phyloP scores from a whole-genome alignment of 2,888 invertebrate species.

The Cyclophora albipunctata region DNA sequence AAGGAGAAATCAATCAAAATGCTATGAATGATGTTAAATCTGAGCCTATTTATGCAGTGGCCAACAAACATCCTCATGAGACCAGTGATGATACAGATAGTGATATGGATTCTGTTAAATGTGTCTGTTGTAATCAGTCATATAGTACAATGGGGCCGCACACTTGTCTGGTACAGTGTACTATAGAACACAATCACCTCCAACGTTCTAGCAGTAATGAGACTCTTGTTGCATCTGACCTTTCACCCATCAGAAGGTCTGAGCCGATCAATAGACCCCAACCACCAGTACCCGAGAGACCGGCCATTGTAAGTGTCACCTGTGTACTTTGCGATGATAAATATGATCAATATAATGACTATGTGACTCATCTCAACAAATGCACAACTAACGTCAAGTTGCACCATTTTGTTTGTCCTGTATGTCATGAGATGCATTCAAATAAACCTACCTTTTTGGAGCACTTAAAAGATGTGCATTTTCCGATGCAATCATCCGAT shows the following conservation, averaged over 20 bases:
- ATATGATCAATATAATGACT: constrained; percentile 54
- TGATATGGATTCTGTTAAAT: constrained; percentile 65
- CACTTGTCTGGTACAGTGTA: constrained; percentile 58
- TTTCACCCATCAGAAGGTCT: constrained; percentile 22
- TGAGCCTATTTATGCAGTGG: constrained; percentile 19
- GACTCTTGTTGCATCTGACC: constrained; percentile 59
- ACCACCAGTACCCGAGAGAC: constrained; percentile 25
- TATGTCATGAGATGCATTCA: constrained; percentile 63
- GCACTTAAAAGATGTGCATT: constrained; percentile 53
- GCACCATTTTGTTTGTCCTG: constrained; percentile 62
- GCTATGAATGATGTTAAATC: constrained; percentile 37
- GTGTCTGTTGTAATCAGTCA: constrained; percentile 60
- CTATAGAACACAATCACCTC: constrained; percentile 55
- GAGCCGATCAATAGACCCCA: constrained; percentile 23
- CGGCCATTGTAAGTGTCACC: constrained; percentile 40
- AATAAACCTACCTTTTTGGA: constrained; percentile 53
- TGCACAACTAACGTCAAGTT: constrained; percentile 67
- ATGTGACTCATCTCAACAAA: constrained; percentile 57
- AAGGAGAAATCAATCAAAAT: constrained; percentile 60
- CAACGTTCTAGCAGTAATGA: constrained; percentile 61
- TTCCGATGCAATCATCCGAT: constrained; percentile 31
- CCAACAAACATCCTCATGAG: constrained; percentile 31
- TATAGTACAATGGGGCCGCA: constrained; percentile 55
- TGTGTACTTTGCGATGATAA: constrained; percentile 64
- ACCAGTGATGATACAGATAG: constrained; percentile 67